Evolutionary conservation across 1,140 invertebrate species (phyloP), one percentile per base, ranked within the genome.

Genomic region (Drosophila takahashii): DNA sequence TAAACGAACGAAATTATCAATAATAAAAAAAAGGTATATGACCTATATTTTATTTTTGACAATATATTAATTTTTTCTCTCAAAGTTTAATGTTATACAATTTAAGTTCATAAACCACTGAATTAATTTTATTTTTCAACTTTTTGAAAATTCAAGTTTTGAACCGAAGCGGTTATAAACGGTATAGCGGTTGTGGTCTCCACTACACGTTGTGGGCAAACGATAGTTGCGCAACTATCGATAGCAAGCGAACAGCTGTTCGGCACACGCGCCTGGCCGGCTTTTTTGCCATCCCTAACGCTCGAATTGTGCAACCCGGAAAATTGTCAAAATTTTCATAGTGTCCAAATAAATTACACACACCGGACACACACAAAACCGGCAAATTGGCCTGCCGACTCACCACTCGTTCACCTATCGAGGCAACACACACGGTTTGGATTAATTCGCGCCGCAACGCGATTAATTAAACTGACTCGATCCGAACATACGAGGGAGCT

Each of bases 251-350:
- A 34, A 37, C 39, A 41, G 41, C 70, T 45, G 57, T 37, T 27
- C 0, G 11, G 0, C 29, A 29, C 64, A 67, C 18, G 64, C 32
- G 44, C 7, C 29, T 5, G 8, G 0, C 59, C 64, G 64, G 64
- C 69, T 74, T 45, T 37, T 50, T 32, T 74, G 10, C 27, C 71
- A 74, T 62, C 69, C n/a, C 69, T 54, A 41, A 22, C 15, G 16
- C 41, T 37, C 44, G 32, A 73, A 74, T 74, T 74, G 70, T 74
- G 71, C 71, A 74, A 74, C 39, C 50, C 58, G 59, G 59, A 73
- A 74, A 74, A 73, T 64, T 74, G 48, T 54, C 57, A 54, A 74
- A 69, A 69, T 26, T 34, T 42, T 36, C 26, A 10, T 39, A 15
- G 11, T 8, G 26, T 27, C 3, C 10, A 48, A 18, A 15, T 39